Evolutionary conservation across 2,797 vertebrate genomes (phyloP), one percentile per base, ranked within the genome.

Genomic region (Saxicola maurus): DNA sequence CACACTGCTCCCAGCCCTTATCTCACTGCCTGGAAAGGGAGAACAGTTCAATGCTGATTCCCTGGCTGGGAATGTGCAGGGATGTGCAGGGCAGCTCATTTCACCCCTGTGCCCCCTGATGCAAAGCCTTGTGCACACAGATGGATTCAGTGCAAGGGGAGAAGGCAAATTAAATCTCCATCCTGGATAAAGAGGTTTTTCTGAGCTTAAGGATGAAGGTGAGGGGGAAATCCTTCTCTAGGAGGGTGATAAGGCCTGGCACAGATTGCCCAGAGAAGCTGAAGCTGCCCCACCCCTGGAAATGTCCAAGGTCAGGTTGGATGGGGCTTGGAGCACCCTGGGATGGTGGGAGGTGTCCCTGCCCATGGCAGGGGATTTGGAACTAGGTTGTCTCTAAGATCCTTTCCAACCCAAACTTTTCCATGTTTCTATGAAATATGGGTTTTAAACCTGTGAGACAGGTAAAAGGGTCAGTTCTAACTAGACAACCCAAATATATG

Each of bases 271-370:
- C 15, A 73, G 33, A 79, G 30, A 11, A n/a, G 25, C 30, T 66
- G 46, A 17, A 30, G 38, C 12, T 86, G 13, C 4, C 5, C 21
- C 14, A n/a, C 35, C 17, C 4, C 6, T 73, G 33, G 53, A 23
- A 46, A 15, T 35, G 33, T 35, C 11, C 67, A 40, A 18, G 38
- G 7, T 3, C 45, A 53, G 25, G 17, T 0, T 73, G 60, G 83
- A 59, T 0, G 0, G 21, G 3, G 10, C 25, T 66, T 60, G 46
- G 46, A 80, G 21, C 46, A 66, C 0, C 4, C 10, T 27, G 33
- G 40, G 6, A 2, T 0, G 7, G 6, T 14, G 40, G 18, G 10
- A 60, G 2, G 1, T 35, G 33, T 46, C 17, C 31, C 21, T 59
- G 10, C 6, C 17, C 11, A 6, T 24, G 68, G 40, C 40, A 60